These are phyloP conservation scores for Delia radicum DNA, from an alignment of 1,140 invertebrate species.

Conservation along the genomic window DNA sequence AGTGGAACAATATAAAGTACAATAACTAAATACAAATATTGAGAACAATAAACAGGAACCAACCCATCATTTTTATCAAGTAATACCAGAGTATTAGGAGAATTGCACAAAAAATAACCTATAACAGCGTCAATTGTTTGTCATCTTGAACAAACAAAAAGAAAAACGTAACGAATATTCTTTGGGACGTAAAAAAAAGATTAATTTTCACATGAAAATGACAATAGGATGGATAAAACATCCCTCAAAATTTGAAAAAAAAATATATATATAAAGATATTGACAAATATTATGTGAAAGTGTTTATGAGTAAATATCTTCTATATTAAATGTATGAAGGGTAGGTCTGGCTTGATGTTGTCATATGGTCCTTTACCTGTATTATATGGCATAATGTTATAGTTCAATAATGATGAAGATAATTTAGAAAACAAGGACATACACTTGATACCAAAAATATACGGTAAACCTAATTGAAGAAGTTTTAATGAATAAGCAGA, in stretches of 20 bases:
- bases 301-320: no score
- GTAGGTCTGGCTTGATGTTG: background rate
- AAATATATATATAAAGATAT: background rate
- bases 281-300: background rate
- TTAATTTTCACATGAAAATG: slow-evolving; percentile 9
- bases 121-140: background rate
- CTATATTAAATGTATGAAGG: background rate
- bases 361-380: slow-evolving; percentile 9
- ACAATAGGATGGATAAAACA: background rate
- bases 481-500: no score
- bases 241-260: background rate
- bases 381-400: background rate
- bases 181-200: background rate
- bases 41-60: background rate
- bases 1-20: background rate
- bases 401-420: background rate
- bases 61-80: background rate
- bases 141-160: background rate
- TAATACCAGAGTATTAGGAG: background rate
- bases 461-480: no score
- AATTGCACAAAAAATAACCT: background rate
- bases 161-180: background rate
- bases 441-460: no score
- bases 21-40: no score
- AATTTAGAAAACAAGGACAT: no score